A percentile compares a stretch with the other conserved stretches of the same genome.
Conservation (phyloP, 2,888 invertebrate species). For the Idaea straminata region DNA sequence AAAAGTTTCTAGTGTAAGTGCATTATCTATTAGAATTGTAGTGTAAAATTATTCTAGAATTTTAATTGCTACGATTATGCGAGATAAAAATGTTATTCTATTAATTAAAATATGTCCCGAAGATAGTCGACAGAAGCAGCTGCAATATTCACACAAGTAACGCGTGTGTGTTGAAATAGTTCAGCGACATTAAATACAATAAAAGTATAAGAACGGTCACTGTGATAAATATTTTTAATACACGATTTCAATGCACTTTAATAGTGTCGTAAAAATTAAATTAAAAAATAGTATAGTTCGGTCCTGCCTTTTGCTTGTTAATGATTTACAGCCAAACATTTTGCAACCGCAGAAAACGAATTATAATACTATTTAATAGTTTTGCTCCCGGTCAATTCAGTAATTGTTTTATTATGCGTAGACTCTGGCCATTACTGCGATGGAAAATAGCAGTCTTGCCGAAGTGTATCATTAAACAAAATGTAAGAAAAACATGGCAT, state of each 20-base stretch:
- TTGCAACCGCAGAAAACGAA: slow-evolving; percentile 30
- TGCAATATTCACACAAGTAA: slow-evolving; percentile 8
- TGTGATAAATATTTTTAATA: slow-evolving; percentile 33
- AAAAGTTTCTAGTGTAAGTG: slow-evolving; percentile 1
- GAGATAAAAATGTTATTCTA: slow-evolving; percentile 2
- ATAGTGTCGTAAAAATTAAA: slow-evolving; percentile 32
- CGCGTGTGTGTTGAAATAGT: slow-evolving; percentile 9
- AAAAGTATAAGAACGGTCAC: slow-evolving; percentile 17
- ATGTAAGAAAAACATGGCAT: background rate
- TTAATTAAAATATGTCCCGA: slow-evolving; percentile 6
- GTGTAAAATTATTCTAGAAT: slow-evolving; percentile 9
- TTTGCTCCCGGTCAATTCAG: slow-evolving; percentile 30
- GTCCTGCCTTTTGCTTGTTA: slow-evolving; percentile 32
- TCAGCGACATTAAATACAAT: slow-evolving; percentile 11
- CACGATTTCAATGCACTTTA: slow-evolving; percentile 28
- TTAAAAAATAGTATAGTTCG: slow-evolving; percentile 23
- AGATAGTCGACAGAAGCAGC: slow-evolving; percentile 20
- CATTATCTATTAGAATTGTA: slow-evolving; percentile 9
- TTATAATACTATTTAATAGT: slow-evolving; percentile 29
- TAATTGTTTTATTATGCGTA: background rate
- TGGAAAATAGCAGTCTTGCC: background rate
- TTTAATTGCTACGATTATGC: slow-evolving; percentile 6
- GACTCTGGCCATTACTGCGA: background rate
- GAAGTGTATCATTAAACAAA: background rate
- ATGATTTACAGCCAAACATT: slow-evolving; percentile 29